Evolutionary conservation across 2,888 invertebrate species (phyloP).

Genomic region (Biston betularia): DNA sequence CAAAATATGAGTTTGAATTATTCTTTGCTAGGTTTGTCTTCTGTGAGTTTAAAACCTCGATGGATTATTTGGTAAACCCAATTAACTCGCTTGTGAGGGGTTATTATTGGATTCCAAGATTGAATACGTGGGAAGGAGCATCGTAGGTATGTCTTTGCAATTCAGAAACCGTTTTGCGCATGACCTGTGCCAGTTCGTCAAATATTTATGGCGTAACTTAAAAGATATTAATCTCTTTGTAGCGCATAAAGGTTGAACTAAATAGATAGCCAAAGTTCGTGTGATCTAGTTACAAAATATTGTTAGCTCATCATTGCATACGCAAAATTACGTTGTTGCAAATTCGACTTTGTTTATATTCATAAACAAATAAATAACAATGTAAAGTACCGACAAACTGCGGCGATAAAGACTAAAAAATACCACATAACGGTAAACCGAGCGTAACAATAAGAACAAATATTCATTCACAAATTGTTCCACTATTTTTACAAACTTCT

Average conservation of each 20-base stretch:
- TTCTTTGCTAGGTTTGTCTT: neutral
- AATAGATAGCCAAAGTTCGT: slow-evolving; percentile 2
- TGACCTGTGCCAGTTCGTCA: slow-evolving; percentile 19
- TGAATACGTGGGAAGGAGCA: slow-evolving; percentile 34
- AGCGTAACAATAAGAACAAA: slow-evolving; percentile 32
- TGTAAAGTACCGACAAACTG: neutral
- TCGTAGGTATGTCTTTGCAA: slow-evolving; percentile 14
- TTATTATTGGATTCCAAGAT: slow-evolving; percentile 42
- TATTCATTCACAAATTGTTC: slow-evolving; percentile 28
- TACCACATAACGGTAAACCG: slow-evolving; percentile 16
- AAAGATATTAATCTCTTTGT: slow-evolving; percentile 17
- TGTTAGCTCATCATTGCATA: slow-evolving; percentile 12
- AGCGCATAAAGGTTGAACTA: neutral
- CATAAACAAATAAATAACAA: slow-evolving; percentile 7
- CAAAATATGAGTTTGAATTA: too few relatives aligned
- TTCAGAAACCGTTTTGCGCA: slow-evolving; percentile 13
- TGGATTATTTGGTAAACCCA: slow-evolving; percentile 34
- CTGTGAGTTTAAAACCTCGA: slow-evolving; percentile 21
- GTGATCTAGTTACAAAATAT: slow-evolving; percentile 10
- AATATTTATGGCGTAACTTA: slow-evolving; percentile 16
- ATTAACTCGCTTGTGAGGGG: slow-evolving; percentile 30
- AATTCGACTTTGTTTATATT: neutral
- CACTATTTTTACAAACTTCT: slow-evolving; percentile 20
- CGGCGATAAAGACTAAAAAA: slow-evolving; percentile 9
- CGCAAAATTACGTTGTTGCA: neutral